Evolutionary conservation across 1,140 invertebrate species (phyloP).

Genomic region (Ceratosolen fusciceps): DNA sequence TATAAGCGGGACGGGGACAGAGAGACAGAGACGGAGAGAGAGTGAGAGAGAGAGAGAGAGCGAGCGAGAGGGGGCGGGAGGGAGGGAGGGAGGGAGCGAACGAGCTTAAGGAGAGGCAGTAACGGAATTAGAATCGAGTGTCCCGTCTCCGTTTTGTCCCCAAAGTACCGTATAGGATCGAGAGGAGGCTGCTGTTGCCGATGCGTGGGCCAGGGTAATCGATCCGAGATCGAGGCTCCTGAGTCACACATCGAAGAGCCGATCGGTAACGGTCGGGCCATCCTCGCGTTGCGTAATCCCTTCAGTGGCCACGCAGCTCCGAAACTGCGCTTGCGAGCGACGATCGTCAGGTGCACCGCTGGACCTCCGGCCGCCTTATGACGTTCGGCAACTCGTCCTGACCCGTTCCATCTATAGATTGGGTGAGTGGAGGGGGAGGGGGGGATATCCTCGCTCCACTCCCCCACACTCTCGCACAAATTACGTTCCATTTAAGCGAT

Average conservation of each 20-base stretch:
- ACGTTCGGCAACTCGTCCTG: background rate
- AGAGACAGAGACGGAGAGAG: background rate
- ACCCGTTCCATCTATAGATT: background rate
- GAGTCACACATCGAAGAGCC: slow-evolving; percentile 43
- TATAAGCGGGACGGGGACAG: background rate
- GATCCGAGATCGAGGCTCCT: slow-evolving; percentile 36
- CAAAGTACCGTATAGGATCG: slow-evolving; percentile 41
- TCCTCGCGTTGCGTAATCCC: slow-evolving; percentile 36
- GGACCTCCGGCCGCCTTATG: background rate
- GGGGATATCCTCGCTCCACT: too few species aligned
- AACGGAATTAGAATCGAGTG: slow-evolving; percentile 41
- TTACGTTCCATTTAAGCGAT: too few species aligned
- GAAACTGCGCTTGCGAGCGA: background rate
- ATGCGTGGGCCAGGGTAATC: slow-evolving; percentile 24
- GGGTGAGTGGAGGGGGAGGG: too few species aligned
- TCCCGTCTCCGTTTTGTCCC: slow-evolving; percentile 32
- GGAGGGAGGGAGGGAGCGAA: background rate
- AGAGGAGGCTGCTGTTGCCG: slow-evolving; percentile 29
- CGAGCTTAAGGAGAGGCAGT: background rate
- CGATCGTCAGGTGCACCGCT: background rate
- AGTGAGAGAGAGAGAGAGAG: too few species aligned
- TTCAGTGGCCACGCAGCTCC: background rate
- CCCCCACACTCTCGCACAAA: too few species aligned
- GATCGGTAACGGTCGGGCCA: slow-evolving; percentile 41
- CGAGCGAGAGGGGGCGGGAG: background rate